Evolutionary conservation across 30 jellyfish, hydroid and myxozoan genomes (phyloP), one percentile per base, ranked within the genome.

Genomic region (Nemopilema nomurai): DNA sequence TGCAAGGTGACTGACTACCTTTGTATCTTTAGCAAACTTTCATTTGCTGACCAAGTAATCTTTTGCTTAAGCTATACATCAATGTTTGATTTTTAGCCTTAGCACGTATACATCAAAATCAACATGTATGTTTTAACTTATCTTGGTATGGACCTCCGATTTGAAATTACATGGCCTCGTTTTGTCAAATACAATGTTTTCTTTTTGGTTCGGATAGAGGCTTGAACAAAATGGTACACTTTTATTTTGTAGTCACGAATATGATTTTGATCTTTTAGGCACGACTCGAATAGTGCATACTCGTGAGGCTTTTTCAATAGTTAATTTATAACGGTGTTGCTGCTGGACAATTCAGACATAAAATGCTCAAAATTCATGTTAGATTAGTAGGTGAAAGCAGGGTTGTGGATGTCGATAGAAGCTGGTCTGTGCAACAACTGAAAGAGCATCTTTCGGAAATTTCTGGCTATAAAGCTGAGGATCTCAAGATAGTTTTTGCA

Each of bases 401-500:
- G 50, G 21, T 28, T 62, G 90, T 87, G 20, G 71, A 80, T 23
- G 70, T 82, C 53, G 74, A 62, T 7, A 70, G 22, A 16, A 87
- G 80, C 7, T 87, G 96, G 91, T 57, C 79, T 29, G 76, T 87
- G 0, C 33, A 21, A 33, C 84, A 78, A 72, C 80, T 87, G 67
- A 87, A 87, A 66, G 67, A 79, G 65, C 80, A 79, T 0, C 52
- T 87, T 9, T 51, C 72, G 22, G 76, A 50, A 26, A 62, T 52
- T n/a, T 19, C 69, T 69, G 85, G 89, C 18, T 52, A 41, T 31
- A 27, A 66, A 6, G 77, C 23, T 19, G 87, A 79, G 33, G 82
- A 87, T 27, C 71, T 87, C 30, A 79, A 72, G 27, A 82, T 87
- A 23, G 76, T 87, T 32, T 87, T 87, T 79, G 96, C 96, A 53